Base-by-base conservation (phyloP, 2,113 vertebrate genomes). In the Jaculus jaculus region DNA sequence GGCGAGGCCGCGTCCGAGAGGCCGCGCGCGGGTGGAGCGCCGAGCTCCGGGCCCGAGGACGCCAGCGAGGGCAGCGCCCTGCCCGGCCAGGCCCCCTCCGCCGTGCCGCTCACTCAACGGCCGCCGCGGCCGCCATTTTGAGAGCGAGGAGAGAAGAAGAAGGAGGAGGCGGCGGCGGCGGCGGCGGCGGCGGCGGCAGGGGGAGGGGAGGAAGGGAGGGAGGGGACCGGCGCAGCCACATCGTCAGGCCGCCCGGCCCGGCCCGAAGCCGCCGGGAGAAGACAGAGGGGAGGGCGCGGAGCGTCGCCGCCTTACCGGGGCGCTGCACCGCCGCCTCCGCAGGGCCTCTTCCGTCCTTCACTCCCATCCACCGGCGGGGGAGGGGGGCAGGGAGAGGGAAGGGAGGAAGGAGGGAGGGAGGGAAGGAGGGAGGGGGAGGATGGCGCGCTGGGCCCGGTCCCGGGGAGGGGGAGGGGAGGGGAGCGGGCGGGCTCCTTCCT, bases 51-150 rank as follows among this genome's bases (percentile, higher is more conserved):
- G 80, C 81, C 78, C 30, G 42, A 88, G 84, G 71, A 92, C 79
- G 51, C 20, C 42, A 93, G 72, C 63, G 26, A 95, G 90, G 94
- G 85, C 93, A 96, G 95, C 95, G 91, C 95, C 93, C 83, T 94
- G 63, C 87, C 81, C 80, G 90, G 85, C 91, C 95, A 51, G 68
- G 92, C 87, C 95, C 88, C 95, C 95, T 96, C 94, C 92, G 94
- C 96, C 89, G 89, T 74, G 93, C 84, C 92, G 84, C 95, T 97
- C 97, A 97, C 97, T 96, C 97, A 97, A 97, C 98, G 97, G 97
- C 98, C 97, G 97, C 92, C 97, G 97, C 97, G 97, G 97, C 97
- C 97, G 97, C 98, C 98, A 98, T 98, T 98, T 98, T 98, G 98
- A 97, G 98, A 98, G 95, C 95, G 95, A 97, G 95, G 93, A 97